These are phyloP conservation scores for Cichlasoma orientale DNA, from an alignment of 2,797 vertebrate genomes.

Conservation along the genomic window DNA sequence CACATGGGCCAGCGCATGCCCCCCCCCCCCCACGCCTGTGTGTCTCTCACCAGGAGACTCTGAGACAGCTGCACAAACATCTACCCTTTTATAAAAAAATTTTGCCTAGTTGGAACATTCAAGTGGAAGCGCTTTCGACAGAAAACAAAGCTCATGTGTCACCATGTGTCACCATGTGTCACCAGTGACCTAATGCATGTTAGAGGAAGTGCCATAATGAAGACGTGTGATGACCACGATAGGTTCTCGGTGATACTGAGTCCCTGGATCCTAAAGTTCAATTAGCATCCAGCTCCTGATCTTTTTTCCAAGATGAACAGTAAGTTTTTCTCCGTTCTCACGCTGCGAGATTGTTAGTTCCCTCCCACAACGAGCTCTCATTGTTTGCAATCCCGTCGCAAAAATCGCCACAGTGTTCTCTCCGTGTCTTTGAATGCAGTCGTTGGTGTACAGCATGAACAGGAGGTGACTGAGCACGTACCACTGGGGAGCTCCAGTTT, in stretches of 20 bases:
- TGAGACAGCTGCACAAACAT: not conserved
- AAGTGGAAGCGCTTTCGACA: not conserved
- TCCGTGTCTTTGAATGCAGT: not conserved
- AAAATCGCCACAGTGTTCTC: not conserved
- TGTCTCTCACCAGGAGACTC: not conserved
- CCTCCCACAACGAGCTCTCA: not conserved
- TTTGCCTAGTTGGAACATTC: not conserved
- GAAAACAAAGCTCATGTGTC: no score
- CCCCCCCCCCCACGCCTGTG: no score
- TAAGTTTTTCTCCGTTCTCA: not conserved
- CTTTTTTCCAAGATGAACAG: not conserved
- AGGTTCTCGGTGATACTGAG: not conserved
- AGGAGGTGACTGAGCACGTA: not conserved
- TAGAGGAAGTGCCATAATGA: not conserved
- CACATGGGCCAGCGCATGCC: not conserved
- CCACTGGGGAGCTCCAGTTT: not conserved
- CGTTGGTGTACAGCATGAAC: not conserved
- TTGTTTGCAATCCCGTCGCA: not conserved
- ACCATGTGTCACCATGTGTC: no score
- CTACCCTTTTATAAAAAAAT: accelerated
- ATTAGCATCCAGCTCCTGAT: not conserved
- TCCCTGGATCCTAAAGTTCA: not conserved
- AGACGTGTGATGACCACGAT: not conserved
- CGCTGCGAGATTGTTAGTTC: not conserved
- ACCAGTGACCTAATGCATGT: no score